Conservation (phyloP, 1,140 invertebrate genomes). For the Saccostrea glomerata region DNA sequence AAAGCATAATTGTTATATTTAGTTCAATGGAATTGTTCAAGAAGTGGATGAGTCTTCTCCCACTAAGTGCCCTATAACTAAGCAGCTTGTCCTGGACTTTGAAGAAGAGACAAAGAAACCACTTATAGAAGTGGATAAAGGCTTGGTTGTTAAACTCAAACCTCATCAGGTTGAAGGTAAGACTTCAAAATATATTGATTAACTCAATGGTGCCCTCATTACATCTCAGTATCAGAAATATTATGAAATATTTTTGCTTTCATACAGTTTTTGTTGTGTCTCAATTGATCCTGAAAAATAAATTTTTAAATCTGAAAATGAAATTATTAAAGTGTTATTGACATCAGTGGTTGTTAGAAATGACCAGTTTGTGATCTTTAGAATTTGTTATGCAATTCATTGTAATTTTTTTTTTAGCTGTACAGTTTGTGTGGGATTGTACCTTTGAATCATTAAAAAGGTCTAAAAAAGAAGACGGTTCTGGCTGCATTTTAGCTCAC, state of each 20-base stretch:
- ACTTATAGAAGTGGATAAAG: constrained; percentile 88
- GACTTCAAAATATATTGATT: background rate
- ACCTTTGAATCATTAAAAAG: constrained; percentile 93
- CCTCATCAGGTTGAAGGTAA: constrained; percentile 90
- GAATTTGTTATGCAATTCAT: background rate
- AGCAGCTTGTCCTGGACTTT: constrained; percentile 91
- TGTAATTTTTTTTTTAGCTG: constrained; percentile 82
- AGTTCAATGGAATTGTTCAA: constrained; percentile 78
- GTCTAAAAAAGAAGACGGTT: constrained; percentile 84
- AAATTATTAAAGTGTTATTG: background rate
- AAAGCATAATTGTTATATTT: constrained; percentile 48
- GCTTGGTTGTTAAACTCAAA: constrained; percentile 91
- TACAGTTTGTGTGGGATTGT: constrained; percentile 98
- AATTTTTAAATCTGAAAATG: background rate
- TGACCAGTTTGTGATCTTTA: background rate
- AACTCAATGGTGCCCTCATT: background rate
- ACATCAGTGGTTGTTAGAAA: background rate
- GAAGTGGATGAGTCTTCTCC: constrained; percentile 80
- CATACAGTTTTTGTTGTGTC: background rate
- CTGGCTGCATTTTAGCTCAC: constrained; percentile 94
- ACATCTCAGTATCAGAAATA: too few relatives aligned
- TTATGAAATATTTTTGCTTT: too few relatives aligned
- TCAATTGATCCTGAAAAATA: background rate
- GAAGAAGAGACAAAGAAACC: constrained; percentile 89
- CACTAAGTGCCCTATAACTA: constrained; percentile 75